A percentile compares a stretch with the other conserved stretches of the same genome.
These are phyloP conservation scores for Brenthis hecate DNA, from an alignment of 2,888 invertebrate species.

Conservation along the genomic window DNA sequence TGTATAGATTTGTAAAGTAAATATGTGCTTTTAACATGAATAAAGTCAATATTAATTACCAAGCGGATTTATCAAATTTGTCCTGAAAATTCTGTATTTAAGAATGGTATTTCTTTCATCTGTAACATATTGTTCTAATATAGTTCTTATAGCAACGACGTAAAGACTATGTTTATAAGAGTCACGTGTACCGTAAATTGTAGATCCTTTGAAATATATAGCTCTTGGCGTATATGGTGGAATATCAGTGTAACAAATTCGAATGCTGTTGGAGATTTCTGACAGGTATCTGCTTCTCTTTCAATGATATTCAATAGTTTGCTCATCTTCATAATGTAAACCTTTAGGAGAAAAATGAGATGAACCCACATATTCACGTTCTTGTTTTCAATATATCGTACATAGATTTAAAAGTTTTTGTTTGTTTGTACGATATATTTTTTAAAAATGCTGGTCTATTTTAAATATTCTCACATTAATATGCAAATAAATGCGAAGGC, in stretches of 20 bases:
- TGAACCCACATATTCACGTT: too few species aligned
- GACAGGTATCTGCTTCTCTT: neutral
- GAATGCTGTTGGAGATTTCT: neutral
- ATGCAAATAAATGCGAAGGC: too few species aligned
- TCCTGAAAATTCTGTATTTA: neutral
- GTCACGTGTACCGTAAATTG: constrained; percentile 5
- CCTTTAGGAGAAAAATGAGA: too few species aligned
- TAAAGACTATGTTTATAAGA: constrained; percentile 1
- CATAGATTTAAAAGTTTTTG: too few species aligned
- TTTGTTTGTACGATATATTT: too few species aligned
- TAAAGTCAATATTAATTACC: too few species aligned
- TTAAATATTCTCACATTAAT: too few species aligned
- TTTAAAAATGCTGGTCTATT: too few species aligned
- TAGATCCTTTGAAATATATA: constrained; percentile 14
- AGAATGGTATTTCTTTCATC: neutral
- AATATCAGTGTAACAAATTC: constrained; percentile 15
- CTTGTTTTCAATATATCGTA: too few species aligned
- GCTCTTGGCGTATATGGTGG: neutral
- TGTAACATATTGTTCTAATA: neutral
- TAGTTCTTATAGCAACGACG: neutral
- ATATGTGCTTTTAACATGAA: too few species aligned
- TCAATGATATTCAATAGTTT: constrained; percentile 9
- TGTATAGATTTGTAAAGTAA: too few species aligned
- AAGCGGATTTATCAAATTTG: neutral
- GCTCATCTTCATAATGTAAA: too few species aligned